These are phyloP conservation scores for Drosophila pandora DNA, from an alignment of 1,140 invertebrate genomes.

Conservation along the genomic window DNA sequence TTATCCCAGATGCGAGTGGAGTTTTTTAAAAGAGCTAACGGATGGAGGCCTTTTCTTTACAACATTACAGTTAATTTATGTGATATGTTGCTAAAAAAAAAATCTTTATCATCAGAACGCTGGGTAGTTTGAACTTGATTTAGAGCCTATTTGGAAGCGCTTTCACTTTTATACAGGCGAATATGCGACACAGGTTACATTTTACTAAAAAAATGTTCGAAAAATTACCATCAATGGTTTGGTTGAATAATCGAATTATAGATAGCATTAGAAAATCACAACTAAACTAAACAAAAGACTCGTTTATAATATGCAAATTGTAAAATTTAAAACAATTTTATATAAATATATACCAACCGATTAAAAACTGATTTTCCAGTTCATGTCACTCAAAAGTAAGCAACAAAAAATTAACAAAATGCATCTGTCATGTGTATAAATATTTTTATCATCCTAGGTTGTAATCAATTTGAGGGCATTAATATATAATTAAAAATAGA, in stretches of 20 bases:
- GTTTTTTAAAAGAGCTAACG: slow-evolving; percentile 22
- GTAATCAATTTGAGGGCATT: too few relatives aligned
- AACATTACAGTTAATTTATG: slow-evolving; percentile 15
- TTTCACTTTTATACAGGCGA: slow-evolving; percentile 23
- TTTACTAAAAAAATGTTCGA: slow-evolving; percentile 6
- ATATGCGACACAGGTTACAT: slow-evolving; percentile 9
- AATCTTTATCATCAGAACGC: background rate
- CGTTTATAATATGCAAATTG: background rate
- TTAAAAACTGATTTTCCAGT: too few relatives aligned
- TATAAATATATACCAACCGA: too few relatives aligned
- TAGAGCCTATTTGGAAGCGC: slow-evolving; percentile 7
- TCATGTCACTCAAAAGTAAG: too few relatives aligned
- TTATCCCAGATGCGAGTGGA: background rate
- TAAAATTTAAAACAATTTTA: background rate
- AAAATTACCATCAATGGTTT: slow-evolving; percentile 5
- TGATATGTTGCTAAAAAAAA: slow-evolving; percentile 6
- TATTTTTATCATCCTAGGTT: too few relatives aligned
- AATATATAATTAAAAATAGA: background rate
- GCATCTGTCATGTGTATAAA: too few relatives aligned
- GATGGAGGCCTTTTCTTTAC: slow-evolving; percentile 23
- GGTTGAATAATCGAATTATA: slow-evolving; percentile 7
- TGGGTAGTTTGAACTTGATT: background rate
- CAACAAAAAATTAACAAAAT: too few relatives aligned
- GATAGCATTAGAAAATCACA: background rate
- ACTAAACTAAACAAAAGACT: too few relatives aligned